Evolutionary conservation across 92 coral and sea anemone species (phyloP), one percentile per base, ranked within the genome.

Genomic region (Zoanthus sociatus): DNA sequence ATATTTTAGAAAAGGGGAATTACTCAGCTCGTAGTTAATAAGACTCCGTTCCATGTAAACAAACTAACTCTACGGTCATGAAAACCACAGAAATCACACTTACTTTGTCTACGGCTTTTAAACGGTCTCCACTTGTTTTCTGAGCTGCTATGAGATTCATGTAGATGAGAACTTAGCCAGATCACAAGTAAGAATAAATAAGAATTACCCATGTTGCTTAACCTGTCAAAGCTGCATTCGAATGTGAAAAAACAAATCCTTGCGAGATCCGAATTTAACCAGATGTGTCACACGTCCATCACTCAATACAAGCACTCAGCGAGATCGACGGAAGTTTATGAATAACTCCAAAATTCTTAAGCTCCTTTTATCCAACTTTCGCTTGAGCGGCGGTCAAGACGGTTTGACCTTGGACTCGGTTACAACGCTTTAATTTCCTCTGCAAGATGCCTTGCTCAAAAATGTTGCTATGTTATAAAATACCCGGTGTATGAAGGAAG

Each of bases 91-190:
- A 18, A 83, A 15, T 48, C 17, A 18, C 11, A 73, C 91, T 72
- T 81, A 90, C 92, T 85, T 87, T 90, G 92, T 21, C 53, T 78
- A 7, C 55, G 71, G 61, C 79, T 83, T 73, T 83, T 84, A 56
- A 90, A 90, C 13, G 87, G 37, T 15, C 45, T 66, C 85, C 85
- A 81, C 42, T 66, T 66, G 64, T 81, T 66, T 81, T 26, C 63
- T 20, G 76, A 48, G 9, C 46, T 48, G 32, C 85, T 64, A 14
- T 14, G 55, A 12, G 76, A 46, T 47, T 21, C 61, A 45, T 21
- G 16, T 71, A 64, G 2, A 66, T 14, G 21, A 78, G 58, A 46
- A 20, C 13, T 44, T 15, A 81, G 66, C 60, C 47, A 71, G 7
- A 67, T n/a, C 9, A 64, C 26, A 51, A 81, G 63, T 15, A 67